phyloP scores from a whole-genome alignment of 2,113 vertebrate species.

The Bombycilla garrulus region DNA sequence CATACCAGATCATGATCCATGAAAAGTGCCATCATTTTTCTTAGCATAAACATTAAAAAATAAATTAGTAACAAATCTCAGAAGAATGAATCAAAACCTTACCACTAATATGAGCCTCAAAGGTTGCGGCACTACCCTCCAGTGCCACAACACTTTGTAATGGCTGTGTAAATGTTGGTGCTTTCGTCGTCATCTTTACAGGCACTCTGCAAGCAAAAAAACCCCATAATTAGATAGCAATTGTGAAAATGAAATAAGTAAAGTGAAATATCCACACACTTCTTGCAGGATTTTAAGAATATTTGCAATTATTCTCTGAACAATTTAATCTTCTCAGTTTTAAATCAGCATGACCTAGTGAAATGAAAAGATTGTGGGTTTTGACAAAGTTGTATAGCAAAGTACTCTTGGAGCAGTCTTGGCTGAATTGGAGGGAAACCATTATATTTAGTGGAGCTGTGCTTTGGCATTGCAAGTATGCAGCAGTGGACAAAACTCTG shows the following conservation, averaged over 20 bases:
- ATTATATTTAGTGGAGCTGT: not conserved
- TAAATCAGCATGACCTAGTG: not conserved
- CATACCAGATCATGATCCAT: not conserved
- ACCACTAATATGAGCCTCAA: constrained; percentile 98
- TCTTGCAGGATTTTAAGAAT: not conserved
- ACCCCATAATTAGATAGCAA: not conserved
- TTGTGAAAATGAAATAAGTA: not conserved
- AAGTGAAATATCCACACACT: not conserved
- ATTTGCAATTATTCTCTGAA: not conserved
- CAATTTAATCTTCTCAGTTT: not conserved
- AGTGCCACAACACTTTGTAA: constrained; percentile 99
- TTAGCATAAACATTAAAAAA: not conserved
- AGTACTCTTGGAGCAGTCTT: not conserved
- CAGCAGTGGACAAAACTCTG: not conserved
- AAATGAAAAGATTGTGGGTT: not conserved
- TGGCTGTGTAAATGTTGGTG: constrained; percentile 93
- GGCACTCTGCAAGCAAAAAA: constrained; percentile 85
- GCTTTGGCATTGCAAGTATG: not conserved
- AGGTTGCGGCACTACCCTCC: constrained; percentile 99
- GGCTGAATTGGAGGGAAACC: not conserved
- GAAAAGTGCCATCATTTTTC: not conserved
- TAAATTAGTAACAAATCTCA: not conserved
- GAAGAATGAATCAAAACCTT: constrained; percentile 65
- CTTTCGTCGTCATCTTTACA: constrained; percentile 89
- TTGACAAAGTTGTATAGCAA: not conserved